These are phyloP conservation scores for Lonchura striata DNA, from an alignment of 2,113 vertebrate genomes.

Conservation along the genomic window DNA sequence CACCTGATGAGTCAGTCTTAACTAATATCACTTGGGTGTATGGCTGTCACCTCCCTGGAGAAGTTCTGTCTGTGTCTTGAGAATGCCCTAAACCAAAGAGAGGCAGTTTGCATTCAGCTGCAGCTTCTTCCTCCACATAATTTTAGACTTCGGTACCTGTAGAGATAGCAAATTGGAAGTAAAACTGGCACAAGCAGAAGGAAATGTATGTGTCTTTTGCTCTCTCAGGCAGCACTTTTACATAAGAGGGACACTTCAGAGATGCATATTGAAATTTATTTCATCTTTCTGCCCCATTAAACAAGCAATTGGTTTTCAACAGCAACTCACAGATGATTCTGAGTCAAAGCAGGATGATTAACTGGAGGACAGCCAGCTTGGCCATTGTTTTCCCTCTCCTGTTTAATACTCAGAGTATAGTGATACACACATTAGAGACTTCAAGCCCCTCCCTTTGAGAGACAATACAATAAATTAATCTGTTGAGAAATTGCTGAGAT, in stretches of 20 bases:
- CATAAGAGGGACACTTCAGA: background rate
- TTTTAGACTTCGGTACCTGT: background rate
- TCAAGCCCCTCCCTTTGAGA: background rate
- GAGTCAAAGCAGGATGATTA: slow-evolving; percentile 36
- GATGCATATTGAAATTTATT: slow-evolving; percentile 21
- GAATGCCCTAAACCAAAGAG: background rate
- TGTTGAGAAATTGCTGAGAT: background rate
- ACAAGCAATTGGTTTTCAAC: slow-evolving; percentile 55
- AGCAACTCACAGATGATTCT: background rate
- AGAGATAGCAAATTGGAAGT: slow-evolving; percentile 6
- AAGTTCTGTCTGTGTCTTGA: background rate
- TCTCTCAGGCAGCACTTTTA: slow-evolving; percentile 2
- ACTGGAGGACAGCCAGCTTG: slow-evolving; percentile 38
- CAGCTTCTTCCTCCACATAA: background rate
- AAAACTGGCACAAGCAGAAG: background rate
- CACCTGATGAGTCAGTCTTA: slow-evolving; percentile 24
- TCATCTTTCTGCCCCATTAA: slow-evolving; percentile 59
- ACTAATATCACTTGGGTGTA: background rate
- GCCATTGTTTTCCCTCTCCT: slow-evolving; percentile 8
- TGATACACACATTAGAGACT: background rate
- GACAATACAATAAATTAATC: background rate
- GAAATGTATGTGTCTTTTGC: background rate
- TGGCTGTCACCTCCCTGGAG: background rate
- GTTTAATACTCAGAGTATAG: background rate
- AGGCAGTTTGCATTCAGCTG: background rate